These are phyloP conservation scores for Drosophila nigromelanica DNA, from an alignment of 1,140 invertebrate genomes.

Conservation along the genomic window DNA sequence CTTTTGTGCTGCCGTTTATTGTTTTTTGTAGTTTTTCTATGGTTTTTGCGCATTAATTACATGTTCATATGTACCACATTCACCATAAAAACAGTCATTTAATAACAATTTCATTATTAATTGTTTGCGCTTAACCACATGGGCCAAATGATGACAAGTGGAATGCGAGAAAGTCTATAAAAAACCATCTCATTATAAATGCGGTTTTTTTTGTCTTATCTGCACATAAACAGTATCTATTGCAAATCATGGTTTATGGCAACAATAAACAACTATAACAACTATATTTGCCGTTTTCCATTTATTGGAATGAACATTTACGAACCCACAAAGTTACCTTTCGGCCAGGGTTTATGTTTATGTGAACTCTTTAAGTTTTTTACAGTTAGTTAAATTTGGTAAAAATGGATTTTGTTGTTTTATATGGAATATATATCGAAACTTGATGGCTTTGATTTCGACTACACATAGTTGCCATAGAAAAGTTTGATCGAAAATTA, in stretches of 20 bases:
- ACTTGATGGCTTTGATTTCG: too few species aligned
- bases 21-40: background rate
- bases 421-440: too few species aligned
- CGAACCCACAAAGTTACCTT: background rate
- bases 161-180: conserved; percentile 22
- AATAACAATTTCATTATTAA: conserved; percentile 50
- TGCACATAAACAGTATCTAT: conserved; percentile 2
- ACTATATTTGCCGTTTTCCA: background rate
- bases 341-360: background rate
- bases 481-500: too few species aligned
- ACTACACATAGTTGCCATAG: too few species aligned
- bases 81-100: conserved; percentile 27
- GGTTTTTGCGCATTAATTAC: conserved; percentile 24
- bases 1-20: background rate
- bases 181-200: conserved; percentile 18
- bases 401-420: too few species aligned
- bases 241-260: conserved; percentile 25
- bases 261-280: background rate
- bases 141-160: conserved; percentile 31
- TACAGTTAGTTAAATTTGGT: background rate
- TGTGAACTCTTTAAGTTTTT: background rate
- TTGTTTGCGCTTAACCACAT: conserved; percentile 20
- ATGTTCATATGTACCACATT: background rate
- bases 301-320: background rate
- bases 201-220: conserved; percentile 15